Percentiles rank a stretch among this genome's conserved stretches.
These are phyloP conservation scores for Propsilocerus akamusi DNA, from an alignment of 1,140 invertebrate genomes.

Conservation along the genomic window DNA sequence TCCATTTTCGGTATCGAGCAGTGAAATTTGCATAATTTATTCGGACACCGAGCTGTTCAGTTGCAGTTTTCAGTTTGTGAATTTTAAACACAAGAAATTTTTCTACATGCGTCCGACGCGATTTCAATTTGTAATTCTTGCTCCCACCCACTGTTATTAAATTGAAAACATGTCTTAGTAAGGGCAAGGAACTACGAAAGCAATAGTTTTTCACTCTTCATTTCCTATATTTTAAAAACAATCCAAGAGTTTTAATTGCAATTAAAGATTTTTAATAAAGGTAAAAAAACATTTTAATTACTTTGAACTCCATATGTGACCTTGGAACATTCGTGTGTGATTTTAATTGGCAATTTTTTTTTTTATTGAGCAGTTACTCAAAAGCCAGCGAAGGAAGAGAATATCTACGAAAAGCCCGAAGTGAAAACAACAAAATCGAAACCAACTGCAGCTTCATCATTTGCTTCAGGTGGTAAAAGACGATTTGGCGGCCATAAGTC, in stretches of 20 bases:
- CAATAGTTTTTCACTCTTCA: not conserved
- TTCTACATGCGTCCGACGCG: no score
- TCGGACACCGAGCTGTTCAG: not conserved
- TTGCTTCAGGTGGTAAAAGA: not conserved
- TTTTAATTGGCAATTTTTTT: not conserved
- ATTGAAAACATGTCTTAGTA: not conserved
- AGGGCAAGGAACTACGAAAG: not conserved
- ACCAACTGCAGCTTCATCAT: not conserved
- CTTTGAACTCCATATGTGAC: not conserved
- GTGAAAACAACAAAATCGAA: not conserved
- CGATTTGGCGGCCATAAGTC: not conserved
- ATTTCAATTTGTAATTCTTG: no score
- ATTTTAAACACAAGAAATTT: not conserved
- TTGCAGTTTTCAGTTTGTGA: no score
- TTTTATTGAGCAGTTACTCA: not conserved
- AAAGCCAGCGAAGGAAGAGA: not conserved
- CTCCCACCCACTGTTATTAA: no score
- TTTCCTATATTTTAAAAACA: not conserved
- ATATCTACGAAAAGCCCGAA: not conserved
- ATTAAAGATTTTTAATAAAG: not conserved
- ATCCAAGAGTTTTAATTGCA: not conserved
- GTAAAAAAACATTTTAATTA: not conserved
- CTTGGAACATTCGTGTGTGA: not conserved
- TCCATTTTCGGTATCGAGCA: not conserved
- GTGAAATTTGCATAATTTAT: not conserved